These are phyloP conservation scores for Oegoconia quadripuncta DNA, from an alignment of 2,888 invertebrate genomes.

Conservation along the genomic window DNA sequence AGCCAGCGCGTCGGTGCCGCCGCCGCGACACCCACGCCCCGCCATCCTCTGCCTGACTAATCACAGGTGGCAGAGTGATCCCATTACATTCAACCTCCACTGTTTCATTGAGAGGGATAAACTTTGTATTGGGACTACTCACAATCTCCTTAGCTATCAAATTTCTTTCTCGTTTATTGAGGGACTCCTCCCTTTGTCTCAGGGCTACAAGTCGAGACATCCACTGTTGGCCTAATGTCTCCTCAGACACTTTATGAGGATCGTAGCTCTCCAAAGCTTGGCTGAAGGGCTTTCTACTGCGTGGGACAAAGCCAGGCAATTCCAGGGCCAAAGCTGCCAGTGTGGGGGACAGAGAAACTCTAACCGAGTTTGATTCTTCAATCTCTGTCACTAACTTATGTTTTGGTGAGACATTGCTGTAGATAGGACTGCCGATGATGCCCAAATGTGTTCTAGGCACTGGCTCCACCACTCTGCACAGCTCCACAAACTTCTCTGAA, in stretches of 20 bases:
- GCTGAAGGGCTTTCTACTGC: slow-evolving; percentile 51
- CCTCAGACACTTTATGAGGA: slow-evolving; percentile 74
- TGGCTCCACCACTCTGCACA: slow-evolving; percentile 48
- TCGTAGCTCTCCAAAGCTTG: slow-evolving; percentile 42
- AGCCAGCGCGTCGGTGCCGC: slow-evolving; percentile 43
- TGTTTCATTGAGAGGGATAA: slow-evolving; percentile 40
- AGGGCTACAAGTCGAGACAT: slow-evolving; percentile 74
- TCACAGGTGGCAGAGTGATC: slow-evolving; percentile 61
- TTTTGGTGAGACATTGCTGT: slow-evolving; percentile 55
- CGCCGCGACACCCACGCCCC: slow-evolving; percentile 42
- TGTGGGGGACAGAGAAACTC: slow-evolving; percentile 58
- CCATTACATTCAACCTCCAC: slow-evolving; percentile 43
- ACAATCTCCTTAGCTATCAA: slow-evolving; percentile 66
- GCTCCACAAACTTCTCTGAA: slow-evolving; percentile 63
- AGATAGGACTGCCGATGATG: slow-evolving; percentile 52
- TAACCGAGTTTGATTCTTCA: slow-evolving; percentile 29
- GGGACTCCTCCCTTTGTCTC: slow-evolving; percentile 70
- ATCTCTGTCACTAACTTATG: slow-evolving; percentile 27
- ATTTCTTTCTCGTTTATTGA: slow-evolving; percentile 72
- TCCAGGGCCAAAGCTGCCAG: slow-evolving; percentile 67
- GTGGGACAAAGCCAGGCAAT: slow-evolving; percentile 69
- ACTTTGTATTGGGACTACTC: slow-evolving; percentile 54
- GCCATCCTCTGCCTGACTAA: slow-evolving; percentile 34
- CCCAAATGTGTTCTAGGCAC: slow-evolving; percentile 47
- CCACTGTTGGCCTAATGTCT: slow-evolving; percentile 78